These are phyloP conservation scores for Carassius gibelio DNA, from an alignment of 2,113 vertebrate genomes.

Conservation along the genomic window DNA sequence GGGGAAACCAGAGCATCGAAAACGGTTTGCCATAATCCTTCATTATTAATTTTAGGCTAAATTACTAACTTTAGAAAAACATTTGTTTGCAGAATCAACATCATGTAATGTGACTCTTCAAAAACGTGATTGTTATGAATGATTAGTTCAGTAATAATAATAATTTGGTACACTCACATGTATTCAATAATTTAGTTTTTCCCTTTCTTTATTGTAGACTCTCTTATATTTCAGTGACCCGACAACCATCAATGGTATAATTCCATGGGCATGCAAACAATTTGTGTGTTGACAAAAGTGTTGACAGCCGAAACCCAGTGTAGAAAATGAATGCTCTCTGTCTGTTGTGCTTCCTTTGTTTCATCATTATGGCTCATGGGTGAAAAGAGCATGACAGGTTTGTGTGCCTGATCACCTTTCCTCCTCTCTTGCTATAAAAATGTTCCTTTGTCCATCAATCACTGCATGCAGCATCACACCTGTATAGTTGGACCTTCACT, in stretches of 20 bases:
- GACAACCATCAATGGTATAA: background rate
- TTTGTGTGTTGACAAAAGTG: background rate
- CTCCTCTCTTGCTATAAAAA: background rate
- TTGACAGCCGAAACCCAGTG: background rate
- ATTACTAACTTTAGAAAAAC: background rate
- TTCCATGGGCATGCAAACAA: background rate
- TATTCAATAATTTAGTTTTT: background rate
- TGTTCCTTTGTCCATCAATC: constrained; percentile 7
- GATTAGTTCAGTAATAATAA: background rate
- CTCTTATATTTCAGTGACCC: background rate
- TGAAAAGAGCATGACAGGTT: constrained; percentile 12
- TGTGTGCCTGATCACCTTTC: constrained; percentile 7
- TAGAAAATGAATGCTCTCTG: background rate
- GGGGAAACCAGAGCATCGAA: background rate
- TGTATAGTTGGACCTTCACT: background rate
- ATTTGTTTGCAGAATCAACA: background rate
- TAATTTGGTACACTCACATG: background rate
- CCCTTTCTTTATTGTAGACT: background rate
- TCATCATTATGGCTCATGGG: background rate
- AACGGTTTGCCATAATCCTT: too few relatives aligned
- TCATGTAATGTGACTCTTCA: background rate
- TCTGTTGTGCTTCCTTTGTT: background rate
- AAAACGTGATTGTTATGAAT: background rate
- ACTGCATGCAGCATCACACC: background rate
- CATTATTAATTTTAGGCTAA: background rate